Base-by-base conservation (phyloP, 2,113 vertebrate species). In the Euleptes europaea region DNA sequence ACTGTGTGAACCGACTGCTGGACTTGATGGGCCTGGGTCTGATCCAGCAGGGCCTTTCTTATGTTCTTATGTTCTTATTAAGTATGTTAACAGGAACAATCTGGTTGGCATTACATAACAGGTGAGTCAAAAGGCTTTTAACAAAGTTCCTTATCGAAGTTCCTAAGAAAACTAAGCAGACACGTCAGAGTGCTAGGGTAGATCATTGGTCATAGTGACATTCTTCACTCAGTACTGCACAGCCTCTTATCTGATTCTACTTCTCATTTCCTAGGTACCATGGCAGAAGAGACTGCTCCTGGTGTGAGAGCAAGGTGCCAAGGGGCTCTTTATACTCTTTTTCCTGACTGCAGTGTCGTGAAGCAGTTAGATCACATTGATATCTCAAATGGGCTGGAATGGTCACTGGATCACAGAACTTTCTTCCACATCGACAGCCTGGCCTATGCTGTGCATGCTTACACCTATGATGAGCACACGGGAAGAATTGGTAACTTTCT, bases 381-480 rank as follows among this genome's bases (percentile, higher is more conserved):
- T 92, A 96, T 98, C 84, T 98, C 98, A 33, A 98, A 98, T 0
- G 98, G 98, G 11, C 81, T 98, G 93, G 98, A 98, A 40, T 98
- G 98, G 98, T 98, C 98, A 51, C 89, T 95, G 81, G 98, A 98
- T 89, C 96, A 97, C 83, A 95, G 84, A 75, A 96, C 93, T 13
- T 96, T 98, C 89, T 98, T 96, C 90, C 97, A 98, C 90, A 96
- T 98, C 0, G 97, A 98, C 94, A 98, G 97, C 92, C 93, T 99
- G 91, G 80, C 94, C 4, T 96, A 92, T 0, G 93, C 86, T 0
- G 95, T 99, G 40, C 96, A 97, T 15, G 98, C 97, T 13, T 98
- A 97, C 65, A 96, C 95, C 93, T 98, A 98, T 3, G 94, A 98
- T 86, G 44, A 90, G 5, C 77, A 84, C 83, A 95, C 96, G 0